Evolutionary conservation across 1,140 invertebrate species (phyloP).

Genomic region (Lineus longissimus): DNA sequence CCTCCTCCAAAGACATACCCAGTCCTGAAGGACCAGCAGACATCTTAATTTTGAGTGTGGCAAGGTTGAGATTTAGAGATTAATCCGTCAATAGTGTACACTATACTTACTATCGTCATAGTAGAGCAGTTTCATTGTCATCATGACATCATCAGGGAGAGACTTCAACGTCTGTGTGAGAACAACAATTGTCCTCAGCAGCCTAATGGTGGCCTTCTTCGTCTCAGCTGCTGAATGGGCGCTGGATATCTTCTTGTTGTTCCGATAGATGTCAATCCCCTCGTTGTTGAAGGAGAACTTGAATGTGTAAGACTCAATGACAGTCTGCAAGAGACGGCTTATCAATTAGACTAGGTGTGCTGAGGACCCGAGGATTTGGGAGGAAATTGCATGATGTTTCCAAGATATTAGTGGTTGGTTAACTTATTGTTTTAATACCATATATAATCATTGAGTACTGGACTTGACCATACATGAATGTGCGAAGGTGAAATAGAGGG

Average conservation of each 20-base stretch:
- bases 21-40: no score
- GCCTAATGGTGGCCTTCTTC: constrained; percentile 50
- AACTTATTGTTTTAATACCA: not conserved
- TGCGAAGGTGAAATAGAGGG: not conserved
- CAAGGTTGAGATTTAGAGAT: no score
- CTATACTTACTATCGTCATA: constrained; percentile 50
- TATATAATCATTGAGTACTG: not conserved
- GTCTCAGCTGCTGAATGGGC: constrained; percentile 38
- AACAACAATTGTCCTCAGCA: constrained; percentile 51
- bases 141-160: constrained; percentile 49
- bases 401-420: no score
- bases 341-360: not conserved
- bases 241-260: constrained; percentile 46
- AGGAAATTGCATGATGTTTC: not conserved
- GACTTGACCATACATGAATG: no score
- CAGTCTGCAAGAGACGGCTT: constrained; percentile 36
- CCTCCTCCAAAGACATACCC: no score
- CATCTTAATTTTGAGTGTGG: no score
- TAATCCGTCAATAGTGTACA: no score
- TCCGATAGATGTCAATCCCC: constrained; percentile 50
- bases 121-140: constrained; percentile 54
- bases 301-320: constrained; percentile 53
- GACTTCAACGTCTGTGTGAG: constrained; percentile 46
- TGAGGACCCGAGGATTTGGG: not conserved
- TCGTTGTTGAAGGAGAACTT: constrained; percentile 46